Evolutionary conservation across 2,888 invertebrate species (phyloP), one percentile per base, ranked within the genome.

Genomic region (Nomada fucata): DNA sequence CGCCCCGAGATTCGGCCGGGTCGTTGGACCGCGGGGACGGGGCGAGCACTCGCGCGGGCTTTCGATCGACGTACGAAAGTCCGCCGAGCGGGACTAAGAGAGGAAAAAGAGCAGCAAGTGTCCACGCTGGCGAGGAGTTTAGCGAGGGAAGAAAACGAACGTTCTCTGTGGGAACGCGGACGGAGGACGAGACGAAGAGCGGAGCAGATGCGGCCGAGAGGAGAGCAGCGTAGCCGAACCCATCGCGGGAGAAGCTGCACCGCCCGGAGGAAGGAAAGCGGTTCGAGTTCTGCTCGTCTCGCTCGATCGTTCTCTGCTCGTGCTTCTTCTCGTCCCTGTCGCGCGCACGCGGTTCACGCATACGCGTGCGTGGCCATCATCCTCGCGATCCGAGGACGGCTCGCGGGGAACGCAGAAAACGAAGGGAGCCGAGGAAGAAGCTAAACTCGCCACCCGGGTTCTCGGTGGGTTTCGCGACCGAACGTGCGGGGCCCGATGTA

Each of bases 221-320:
- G 47, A 63, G 78, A 77, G 71, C 68, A 53, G 76, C 50, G 73
- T 61, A 42, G 71, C 73, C 68, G 86, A 88, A 83, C 84, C 85
- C 85, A 84, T 89, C 86, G 88, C 86, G 50, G 86, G 88, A 91
- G 91, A 91, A 89, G 91, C 91, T 91, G 91, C 88, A 91, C 91
- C 90, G 91, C 91, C 91, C 84, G 90, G 82, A 90, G 91, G 91
- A 88, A 90, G 89, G 86, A 89, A 90, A 89, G 86, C 87, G 86
- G 89, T 84, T 86, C 86, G 83, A 82, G 84, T 76, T 67, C 52
- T 18, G 29, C 75, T 67, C 71, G 26, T 73, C 79, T 67, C 82
- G 74, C 75, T 75, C 61, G 60, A 68, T 74, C 69, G 63, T 70
- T 42, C 69, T n/a, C 64, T 61, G 44, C 70, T 76, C 71, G 42